These are phyloP conservation scores for Heliangelus exortis DNA, from an alignment of 2,797 vertebrate genomes.

Conservation along the genomic window DNA sequence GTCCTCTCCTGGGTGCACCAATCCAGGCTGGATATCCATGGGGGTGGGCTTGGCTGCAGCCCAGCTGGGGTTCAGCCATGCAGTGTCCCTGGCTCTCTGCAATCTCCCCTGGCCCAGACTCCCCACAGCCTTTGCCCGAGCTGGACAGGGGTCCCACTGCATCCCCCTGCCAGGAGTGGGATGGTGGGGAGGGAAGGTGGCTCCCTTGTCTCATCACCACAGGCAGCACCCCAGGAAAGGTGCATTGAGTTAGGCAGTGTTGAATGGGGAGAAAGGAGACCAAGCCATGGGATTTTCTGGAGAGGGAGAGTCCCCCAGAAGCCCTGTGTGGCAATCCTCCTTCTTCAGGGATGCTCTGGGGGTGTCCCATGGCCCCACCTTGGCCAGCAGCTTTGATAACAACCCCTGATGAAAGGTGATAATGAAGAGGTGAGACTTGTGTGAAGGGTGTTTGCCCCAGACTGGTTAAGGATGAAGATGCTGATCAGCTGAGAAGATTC, in stretches of 20 bases:
- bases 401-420: not conserved
- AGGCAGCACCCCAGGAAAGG: not conserved
- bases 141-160: rapidly evolving
- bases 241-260: not conserved
- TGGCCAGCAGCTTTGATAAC: not conserved
- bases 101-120: not conserved
- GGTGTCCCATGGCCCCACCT: not conserved
- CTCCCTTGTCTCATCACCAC: too few species aligned
- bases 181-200: rapidly evolving
- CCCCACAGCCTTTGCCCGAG: not conserved
- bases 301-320: rapidly evolving
- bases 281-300: not conserved
- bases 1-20: not conserved
- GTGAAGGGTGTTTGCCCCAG: not conserved
- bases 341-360: not conserved
- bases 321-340: too few species aligned
- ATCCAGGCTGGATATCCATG: rapidly evolving
- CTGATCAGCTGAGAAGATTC: not conserved
- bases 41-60: not conserved
- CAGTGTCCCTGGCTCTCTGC: not conserved
- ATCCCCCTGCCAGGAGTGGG: rapidly evolving
- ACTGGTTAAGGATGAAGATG: too few species aligned
- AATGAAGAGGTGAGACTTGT: too few species aligned
- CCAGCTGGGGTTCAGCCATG: not conserved
- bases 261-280: rapidly evolving